Evolutionary conservation across 23 tunicate genomes (phyloP), one percentile per base, ranked within the genome.

Genomic region (Ciona savignyi): DNA sequence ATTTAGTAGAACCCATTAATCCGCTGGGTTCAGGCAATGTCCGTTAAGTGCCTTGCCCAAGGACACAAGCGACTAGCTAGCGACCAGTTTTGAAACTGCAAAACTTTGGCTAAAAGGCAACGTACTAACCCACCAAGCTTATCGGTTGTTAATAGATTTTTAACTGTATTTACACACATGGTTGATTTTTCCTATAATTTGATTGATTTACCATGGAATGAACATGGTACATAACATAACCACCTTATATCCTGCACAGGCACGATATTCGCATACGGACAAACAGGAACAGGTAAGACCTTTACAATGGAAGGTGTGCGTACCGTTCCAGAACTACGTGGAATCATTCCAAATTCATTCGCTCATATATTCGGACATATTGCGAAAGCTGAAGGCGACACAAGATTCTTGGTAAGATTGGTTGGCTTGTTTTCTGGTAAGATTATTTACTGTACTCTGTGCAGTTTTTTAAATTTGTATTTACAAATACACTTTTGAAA

Each of bases 241-340:
- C 15, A 11, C 6, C 25, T 15, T 65, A 23, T 11, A 22, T 68
- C 23, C 21, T 68, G 6, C 60, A 23, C 31, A 85, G 92, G 97
- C 0, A 94, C 99, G 19, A 94, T 94, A 28, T 94, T 94, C 72
- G 99, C 99, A 21, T 94, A 94, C 83, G 99, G 99, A 25, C 99
- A 94, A 75, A 94, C 99, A 23, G 99, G 99, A 23, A 94, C 99
- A 11, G 99, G 99, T 1, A 94, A 94, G 65, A 94, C 99, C 30
- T 94, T 86, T 51, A 94, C 99, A 25, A 94, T 94, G 99, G 99
- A 94, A 83, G 99, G 99, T 2, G 68, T 83, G 28, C 75, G 99
- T 27, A 51, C 86, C 9, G 78, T 77, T 61, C 89, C 99, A 4
- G 99, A 94, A 65, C 62, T 78, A 1, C 83, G 94, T 32, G 99